These are phyloP conservation scores for Catostylus mosaicus DNA, from an alignment of 30 jellyfish, hydroid and myxozoan species.

Conservation along the genomic window DNA sequence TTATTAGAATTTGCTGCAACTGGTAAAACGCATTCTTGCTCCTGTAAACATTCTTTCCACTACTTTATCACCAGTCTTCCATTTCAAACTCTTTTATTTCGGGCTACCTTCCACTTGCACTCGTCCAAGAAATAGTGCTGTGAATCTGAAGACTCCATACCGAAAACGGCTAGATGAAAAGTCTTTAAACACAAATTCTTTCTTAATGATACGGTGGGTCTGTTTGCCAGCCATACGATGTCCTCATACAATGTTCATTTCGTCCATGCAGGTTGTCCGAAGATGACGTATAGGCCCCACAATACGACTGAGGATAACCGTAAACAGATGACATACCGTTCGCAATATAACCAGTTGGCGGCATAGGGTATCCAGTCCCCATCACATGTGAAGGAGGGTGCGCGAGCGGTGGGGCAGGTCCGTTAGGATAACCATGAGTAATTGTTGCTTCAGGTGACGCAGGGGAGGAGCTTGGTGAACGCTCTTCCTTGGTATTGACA, in stretches of 20 bases:
- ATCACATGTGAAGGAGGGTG: slow-evolving; percentile 73
- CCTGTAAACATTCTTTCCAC: too few species aligned
- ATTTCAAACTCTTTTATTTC: too few species aligned
- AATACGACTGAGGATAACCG: slow-evolving; percentile 65
- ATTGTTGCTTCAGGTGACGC: slow-evolving; percentile 69
- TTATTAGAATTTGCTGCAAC: too few species aligned
- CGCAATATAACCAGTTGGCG: slow-evolving; percentile 60
- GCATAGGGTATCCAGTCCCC: slow-evolving; percentile 53
- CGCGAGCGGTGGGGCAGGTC: slow-evolving; percentile 85
- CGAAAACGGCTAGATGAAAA: too few species aligned
- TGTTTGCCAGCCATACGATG: slow-evolving; percentile 56
- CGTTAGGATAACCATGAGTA: slow-evolving; percentile 43
- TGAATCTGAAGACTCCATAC: too few species aligned
- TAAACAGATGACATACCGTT: slow-evolving; percentile 61
- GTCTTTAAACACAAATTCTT: neutral
- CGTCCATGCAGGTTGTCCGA: slow-evolving; percentile 62
- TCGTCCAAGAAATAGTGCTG: too few species aligned
- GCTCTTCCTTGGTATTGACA: slow-evolving; percentile 55
- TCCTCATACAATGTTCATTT: slow-evolving; percentile 64
- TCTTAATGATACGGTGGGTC: slow-evolving; percentile 33
- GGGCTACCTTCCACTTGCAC: too few species aligned
- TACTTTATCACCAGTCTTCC: too few species aligned
- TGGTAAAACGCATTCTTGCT: too few species aligned
- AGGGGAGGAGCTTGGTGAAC: slow-evolving; percentile 70
- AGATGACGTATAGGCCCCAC: slow-evolving; percentile 70